Base-by-base conservation (phyloP, 2,888 invertebrate species). In the Neoaliturus tenellus region DNA sequence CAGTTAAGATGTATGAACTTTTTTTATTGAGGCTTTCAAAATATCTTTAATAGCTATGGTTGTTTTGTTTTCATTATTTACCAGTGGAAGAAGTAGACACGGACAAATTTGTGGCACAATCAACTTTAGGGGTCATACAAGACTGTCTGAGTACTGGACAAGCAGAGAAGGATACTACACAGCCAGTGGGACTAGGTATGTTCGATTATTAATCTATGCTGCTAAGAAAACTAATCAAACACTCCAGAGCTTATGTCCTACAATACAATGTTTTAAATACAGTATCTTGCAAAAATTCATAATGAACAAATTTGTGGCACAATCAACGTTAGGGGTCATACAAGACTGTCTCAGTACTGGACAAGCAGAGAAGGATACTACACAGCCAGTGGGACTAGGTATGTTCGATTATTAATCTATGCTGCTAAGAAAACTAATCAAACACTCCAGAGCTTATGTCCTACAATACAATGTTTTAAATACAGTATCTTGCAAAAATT, bases 221-320 rank as follows among this genome's bases (percentile, higher is more conserved):
- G n/a, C n/a, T n/a, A n/a, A n/a, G n/a, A n/a, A n/a, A n/a, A n/a
- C n/a, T n/a, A n/a, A n/a, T n/a, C n/a, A n/a, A n/a, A n/a, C n/a
- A n/a, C n/a, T n/a, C n/a, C n/a, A n/a, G n/a, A n/a, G n/a, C n/a
- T n/a, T n/a, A n/a, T n/a, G n/a, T n/a, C n/a, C n/a, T n/a, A n/a
- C n/a, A n/a, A n/a, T n/a, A n/a, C n/a, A n/a, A n/a, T n/a, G n/a
- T n/a, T n/a, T n/a, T n/a, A n/a, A n/a, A n/a, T n/a, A n/a, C n/a
- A n/a, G n/a, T n/a, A n/a, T n/a, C n/a, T n/a, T n/a, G n/a, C n/a
- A n/a, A n/a, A n/a, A n/a, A n/a, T n/a, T n/a, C n/a, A n/a, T n/a
- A n/a, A n/a, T n/a, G n/a, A n/a, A 91, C 0, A 89, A 91, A 41
- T 92, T 92, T 86, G 91, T 91, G 0, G 90, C 91, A 0, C 90